Evolutionary conservation across 2,113 vertebrate species (phyloP).

Genomic region (Plectropomus leopardus): DNA sequence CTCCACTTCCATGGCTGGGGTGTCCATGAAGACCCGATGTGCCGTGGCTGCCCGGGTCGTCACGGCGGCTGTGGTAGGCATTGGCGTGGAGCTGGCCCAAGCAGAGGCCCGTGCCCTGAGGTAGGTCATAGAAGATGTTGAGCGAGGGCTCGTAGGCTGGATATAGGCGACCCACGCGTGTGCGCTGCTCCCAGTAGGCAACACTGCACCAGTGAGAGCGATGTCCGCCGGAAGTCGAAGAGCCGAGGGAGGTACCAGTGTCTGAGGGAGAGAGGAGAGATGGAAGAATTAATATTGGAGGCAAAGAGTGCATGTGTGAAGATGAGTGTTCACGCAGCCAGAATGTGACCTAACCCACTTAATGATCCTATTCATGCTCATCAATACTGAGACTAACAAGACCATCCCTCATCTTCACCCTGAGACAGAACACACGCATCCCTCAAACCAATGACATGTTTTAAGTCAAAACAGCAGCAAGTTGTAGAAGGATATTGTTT

Average conservation of each 20-base stretch:
- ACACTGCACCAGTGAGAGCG: slow-evolving; percentile 97
- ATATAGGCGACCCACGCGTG: slow-evolving; percentile 96
- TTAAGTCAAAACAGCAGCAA: neutral
- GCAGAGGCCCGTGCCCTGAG: slow-evolving; percentile 99
- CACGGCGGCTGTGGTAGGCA: slow-evolving; percentile 71
- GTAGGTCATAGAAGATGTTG: slow-evolving; percentile 99
- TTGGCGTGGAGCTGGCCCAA: slow-evolving; percentile 91
- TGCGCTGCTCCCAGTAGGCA: slow-evolving; percentile 98
- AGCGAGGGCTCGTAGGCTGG: slow-evolving; percentile 95
- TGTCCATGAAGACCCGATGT: slow-evolving; percentile 50
- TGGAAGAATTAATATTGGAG: neutral
- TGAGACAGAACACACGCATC: neutral
- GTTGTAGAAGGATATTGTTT: neutral
- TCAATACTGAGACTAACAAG: neutral
- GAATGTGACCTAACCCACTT: neutral
- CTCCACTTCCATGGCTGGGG: slow-evolving; percentile 34
- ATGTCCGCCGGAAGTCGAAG: slow-evolving; percentile 80
- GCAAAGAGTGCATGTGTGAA: neutral
- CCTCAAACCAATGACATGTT: neutral
- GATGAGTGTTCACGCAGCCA: neutral
- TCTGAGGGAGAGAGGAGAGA: slow-evolving; percentile 81
- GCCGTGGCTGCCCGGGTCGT: slow-evolving; percentile 59
- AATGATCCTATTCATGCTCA: neutral
- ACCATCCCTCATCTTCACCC: neutral
- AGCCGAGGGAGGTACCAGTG: slow-evolving; percentile 91